These are phyloP conservation scores for Rhagologus leucostigma DNA, from an alignment of 2,113 vertebrate species.

Conservation along the genomic window DNA sequence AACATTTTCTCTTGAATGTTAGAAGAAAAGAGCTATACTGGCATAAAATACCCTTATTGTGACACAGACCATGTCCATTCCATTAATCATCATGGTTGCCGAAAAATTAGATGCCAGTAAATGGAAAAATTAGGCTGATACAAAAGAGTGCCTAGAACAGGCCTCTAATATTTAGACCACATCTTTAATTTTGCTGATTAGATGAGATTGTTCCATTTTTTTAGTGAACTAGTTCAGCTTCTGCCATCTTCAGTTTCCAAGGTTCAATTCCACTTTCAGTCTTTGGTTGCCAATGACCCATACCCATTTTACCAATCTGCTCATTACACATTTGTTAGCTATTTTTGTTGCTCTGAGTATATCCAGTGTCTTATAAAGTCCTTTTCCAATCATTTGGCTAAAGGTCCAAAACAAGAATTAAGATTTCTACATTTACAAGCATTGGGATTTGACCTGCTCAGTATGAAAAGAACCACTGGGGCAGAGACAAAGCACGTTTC, in stretches of 20 bases:
- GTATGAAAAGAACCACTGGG: not conserved
- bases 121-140: not conserved
- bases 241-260: not conserved
- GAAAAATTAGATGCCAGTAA: not conserved
- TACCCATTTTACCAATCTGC: not conserved
- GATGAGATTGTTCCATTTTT: not conserved
- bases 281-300: not conserved
- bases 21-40: not conserved
- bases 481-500: not conserved
- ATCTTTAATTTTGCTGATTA: not conserved
- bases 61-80: not conserved
- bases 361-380: not conserved
- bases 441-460: not conserved
- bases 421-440: not conserved
- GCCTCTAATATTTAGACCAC: not conserved
- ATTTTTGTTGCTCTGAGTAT: not conserved
- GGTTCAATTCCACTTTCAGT: not conserved
- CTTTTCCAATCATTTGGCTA: not conserved
- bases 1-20: not conserved
- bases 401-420: not conserved
- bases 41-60: not conserved
- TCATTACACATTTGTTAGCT: not conserved
- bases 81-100: not conserved
- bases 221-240: not conserved
- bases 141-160: not conserved